Evolutionary conservation across 2,888 invertebrate genomes (phyloP).

Genomic region (Podotricha telesiphe): DNA sequence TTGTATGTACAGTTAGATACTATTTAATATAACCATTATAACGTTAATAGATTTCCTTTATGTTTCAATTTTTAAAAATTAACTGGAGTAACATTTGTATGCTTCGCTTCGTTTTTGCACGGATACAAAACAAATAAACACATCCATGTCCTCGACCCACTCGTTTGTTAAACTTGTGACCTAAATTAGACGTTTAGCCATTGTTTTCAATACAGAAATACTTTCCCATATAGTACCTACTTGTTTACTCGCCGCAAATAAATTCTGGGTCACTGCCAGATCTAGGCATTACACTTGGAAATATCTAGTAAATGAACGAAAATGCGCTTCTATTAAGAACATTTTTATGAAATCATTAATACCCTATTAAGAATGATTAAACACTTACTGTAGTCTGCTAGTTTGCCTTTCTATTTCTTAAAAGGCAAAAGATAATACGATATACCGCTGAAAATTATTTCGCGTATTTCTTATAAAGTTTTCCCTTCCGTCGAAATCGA

Average conservation of each 20-base stretch:
- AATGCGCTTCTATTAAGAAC: background rate
- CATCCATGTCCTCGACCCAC: conserved; percentile 27
- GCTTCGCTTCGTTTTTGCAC: background rate
- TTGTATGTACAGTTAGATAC: too few relatives aligned
- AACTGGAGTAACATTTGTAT: too few relatives aligned
- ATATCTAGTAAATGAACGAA: conserved; percentile 22
- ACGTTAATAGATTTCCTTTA: too few relatives aligned
- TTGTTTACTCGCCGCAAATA: conserved; percentile 34
- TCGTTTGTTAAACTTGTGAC: conserved; percentile 31
- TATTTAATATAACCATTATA: too few relatives aligned
- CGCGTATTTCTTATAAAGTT: too few relatives aligned
- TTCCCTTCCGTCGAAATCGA: too few relatives aligned
- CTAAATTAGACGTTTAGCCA: conserved; percentile 34
- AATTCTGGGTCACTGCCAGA: conserved; percentile 43
- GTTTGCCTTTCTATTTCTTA: too few relatives aligned
- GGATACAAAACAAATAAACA: background rate
- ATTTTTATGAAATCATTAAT: background rate
- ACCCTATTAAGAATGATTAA: background rate
- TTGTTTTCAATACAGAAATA: conserved; percentile 40
- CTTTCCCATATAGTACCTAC: conserved; percentile 39
- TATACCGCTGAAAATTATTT: too few relatives aligned
- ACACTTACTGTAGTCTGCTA: background rate
- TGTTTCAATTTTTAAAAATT: too few relatives aligned
- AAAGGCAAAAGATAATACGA: too few relatives aligned
- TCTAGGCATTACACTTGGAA: conserved; percentile 38